Evolutionary conservation across 1,140 invertebrate genomes (phyloP).

Genomic region (Macrosteles quadrilineatus): DNA sequence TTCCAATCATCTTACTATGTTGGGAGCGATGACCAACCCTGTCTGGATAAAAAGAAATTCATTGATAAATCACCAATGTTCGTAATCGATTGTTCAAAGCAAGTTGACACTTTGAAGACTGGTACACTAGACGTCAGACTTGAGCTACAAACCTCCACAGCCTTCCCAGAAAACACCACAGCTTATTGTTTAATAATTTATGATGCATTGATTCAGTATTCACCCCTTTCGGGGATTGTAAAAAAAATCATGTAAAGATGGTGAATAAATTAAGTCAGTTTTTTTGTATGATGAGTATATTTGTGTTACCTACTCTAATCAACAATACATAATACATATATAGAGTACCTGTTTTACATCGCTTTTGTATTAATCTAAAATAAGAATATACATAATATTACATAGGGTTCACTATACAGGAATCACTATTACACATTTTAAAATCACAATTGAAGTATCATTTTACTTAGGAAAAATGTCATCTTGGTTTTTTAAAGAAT

Average conservation of each 20-base stretch:
- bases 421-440: background rate
- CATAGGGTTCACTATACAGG: no score
- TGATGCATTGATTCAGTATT: conserved; percentile 3
- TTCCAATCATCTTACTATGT: conserved; percentile 28
- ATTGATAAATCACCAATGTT: background rate
- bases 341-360: no score
- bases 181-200: conserved; percentile 26
- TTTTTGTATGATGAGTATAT: no score
- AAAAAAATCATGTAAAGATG: conserved; percentile 12
- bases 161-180: conserved; percentile 48
- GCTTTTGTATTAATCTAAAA: no score
- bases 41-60: background rate
- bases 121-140: conserved; percentile 4
- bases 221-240: background rate
- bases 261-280: no score
- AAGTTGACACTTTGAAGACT: conserved; percentile 19
- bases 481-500: background rate
- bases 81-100: conserved; percentile 18
- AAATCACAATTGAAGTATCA: background rate
- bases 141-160: conserved; percentile 1
- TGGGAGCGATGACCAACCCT: background rate
- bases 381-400: no score
- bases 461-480: background rate
- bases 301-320: no score
- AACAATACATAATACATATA: no score